Evolutionary conservation across 2,888 invertebrate genomes (phyloP).

Genomic region (Drosophila acutilabella): DNA sequence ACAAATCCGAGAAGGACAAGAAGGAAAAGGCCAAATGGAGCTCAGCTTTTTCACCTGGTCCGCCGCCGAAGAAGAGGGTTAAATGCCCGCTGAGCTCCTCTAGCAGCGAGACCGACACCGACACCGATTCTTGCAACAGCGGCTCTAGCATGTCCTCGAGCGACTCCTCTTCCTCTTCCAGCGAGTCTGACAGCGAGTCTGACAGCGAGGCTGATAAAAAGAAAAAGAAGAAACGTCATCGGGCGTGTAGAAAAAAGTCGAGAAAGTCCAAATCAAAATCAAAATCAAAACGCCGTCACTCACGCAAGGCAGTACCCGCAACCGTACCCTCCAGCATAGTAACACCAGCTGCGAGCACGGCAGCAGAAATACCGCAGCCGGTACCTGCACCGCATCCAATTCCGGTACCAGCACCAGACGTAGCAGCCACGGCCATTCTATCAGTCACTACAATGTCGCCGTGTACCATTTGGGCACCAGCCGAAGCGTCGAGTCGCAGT

Average conservation of each 20-base stretch:
- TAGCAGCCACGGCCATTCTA: not conserved
- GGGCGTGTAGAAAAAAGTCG: not conserved
- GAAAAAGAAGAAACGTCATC: conserved; percentile 1
- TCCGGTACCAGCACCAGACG: not conserved
- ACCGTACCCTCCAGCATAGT: not conserved
- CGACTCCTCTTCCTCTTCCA: conserved; percentile 8
- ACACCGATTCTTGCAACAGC: not conserved
- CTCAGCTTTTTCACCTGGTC: not conserved
- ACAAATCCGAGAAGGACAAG: conserved; percentile 12
- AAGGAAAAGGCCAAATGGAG: conserved; percentile 4
- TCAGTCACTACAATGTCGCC: not conserved
- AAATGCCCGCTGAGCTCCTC: not conserved
- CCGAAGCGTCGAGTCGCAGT: not conserved
- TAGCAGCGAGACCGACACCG: conserved; percentile 8
- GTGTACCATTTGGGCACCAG: not conserved
- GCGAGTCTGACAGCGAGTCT: conserved; percentile 24
- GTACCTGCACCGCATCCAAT: not conserved
- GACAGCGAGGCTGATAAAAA: not conserved
- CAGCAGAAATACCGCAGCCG: not conserved
- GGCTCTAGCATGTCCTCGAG: conserved; percentile 24
- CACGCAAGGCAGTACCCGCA: not conserved
- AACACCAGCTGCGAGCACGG: not conserved
- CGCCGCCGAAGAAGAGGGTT: conserved; percentile 14
- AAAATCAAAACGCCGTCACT: not conserved
- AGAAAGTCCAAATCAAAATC: not conserved